Evolutionary conservation across 2,797 vertebrate species (phyloP), one percentile per base, ranked within the genome.

Genomic region (Glossophaga mutica): DNA sequence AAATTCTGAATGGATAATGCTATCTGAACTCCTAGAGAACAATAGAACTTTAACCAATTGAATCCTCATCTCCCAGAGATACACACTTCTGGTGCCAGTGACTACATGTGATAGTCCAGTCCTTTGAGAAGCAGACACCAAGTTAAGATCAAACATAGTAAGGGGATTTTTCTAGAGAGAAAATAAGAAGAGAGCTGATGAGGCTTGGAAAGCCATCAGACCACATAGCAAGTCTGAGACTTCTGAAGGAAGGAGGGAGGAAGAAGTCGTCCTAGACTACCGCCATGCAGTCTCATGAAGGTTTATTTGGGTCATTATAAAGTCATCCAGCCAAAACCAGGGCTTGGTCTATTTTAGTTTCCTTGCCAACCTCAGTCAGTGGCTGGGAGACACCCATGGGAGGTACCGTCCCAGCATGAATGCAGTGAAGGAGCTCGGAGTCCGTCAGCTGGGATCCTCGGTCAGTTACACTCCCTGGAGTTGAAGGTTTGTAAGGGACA

Each of bases 1-100:
- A 90, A 85, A 92, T 34, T 52, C 11, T 57, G 77, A 87, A 81
- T 85, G 62, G 73, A 26, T 57, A 90, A 55, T 84, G 14, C n/a
- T 86, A 39, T 9, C 37, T 85, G 21, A 76, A 84, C 32, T 84
- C 29, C 32, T 57, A 14, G 22, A 74, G 19, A 44, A 29, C n/a
- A 90, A n/a, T 1, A 77, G 48, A 59, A 65, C 44, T 78, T 85
- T 39, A 90, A 82, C 4, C 15, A 78, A 26, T 1, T 44, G 42
- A 76, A 68, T 68, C 89, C 19, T 94, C 39, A 52, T 44, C 55
- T 79, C 39, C 73, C 59, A 77, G 39, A 77, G 9, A 42, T 14
- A 39, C 0, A 77, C 10, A 42, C 65, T 19, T 34, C 44, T 59
- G 22, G 62, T 22, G 0, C 9, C 82, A 79, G 8, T 22, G 52